Evolutionary conservation across 2,797 vertebrate genomes (phyloP), one percentile per base, ranked within the genome.

Genomic region (Iguana delicatissima): DNA sequence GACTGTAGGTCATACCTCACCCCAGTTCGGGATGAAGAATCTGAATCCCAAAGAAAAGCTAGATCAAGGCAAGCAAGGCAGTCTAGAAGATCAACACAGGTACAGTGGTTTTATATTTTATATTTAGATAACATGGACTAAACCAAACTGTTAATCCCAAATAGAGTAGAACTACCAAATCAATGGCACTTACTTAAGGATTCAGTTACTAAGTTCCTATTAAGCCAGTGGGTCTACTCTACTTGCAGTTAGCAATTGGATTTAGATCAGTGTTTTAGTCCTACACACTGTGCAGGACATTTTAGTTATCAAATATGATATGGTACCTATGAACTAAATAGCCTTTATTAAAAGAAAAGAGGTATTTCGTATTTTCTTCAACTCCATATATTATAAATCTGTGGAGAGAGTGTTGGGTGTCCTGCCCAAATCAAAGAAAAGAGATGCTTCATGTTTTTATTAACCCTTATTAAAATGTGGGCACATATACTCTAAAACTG

Each of bases 41-140:
- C 99, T 0, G 99, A 99, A 96, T 99, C 99, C 94, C 99, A 99
- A 97, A 99, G 99, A 97, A 99, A 98, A 98, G 99, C 99, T 95
- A 98, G 98, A 95, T 99, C 99, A 94, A 98, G 99, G 95, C 99
- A 99, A 98, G 99, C 99, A 90, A 98, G 99, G 92, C 99, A 99
- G 97, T 99, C 99, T 57, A 98, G 99, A 97, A 98, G 99, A 96
- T 99, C 99, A 94, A 99, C 99, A 46, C 99, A 99, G 98, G 99
- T 98, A 95, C 1, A 87, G 67, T 82, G 6, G 35, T 73, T 12
- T 46, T 89, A 64, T 83, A 93, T 0, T 32, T 8, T 87, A 0
- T 0, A 0, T 77, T 67, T 89, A 84, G 77, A 16, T 1, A 55
- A 12, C 64, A 69, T 9, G 26, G 67, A 69, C 67, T 13, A 69